Conservation (phyloP, 2,888 invertebrate genomes). For the Nasonia oneida region DNA sequence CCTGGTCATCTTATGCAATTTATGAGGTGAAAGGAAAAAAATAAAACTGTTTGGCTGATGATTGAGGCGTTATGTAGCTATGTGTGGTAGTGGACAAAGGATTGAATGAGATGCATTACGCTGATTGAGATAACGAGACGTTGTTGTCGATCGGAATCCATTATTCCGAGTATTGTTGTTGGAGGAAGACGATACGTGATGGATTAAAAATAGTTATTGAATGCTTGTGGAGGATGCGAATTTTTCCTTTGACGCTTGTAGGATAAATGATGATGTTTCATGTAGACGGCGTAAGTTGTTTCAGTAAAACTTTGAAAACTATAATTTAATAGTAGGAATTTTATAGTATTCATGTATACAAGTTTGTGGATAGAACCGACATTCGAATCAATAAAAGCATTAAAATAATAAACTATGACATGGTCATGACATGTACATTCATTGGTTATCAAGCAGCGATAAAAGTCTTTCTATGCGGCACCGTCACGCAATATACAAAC, state of each 20-base stretch:
- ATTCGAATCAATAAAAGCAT: too few species aligned
- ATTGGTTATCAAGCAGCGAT: not conserved
- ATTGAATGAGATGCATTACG: not conserved
- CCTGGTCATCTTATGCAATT: conserved; percentile 28
- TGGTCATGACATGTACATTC: too few species aligned
- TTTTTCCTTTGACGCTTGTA: not conserved
- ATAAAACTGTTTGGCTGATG: not conserved
- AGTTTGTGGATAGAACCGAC: not conserved
- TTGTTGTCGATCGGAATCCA: not conserved
- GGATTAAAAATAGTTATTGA: not conserved
- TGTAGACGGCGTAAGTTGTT: too few species aligned
- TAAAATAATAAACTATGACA: too few species aligned
- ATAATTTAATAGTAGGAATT: too few species aligned
- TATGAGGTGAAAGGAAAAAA: not conserved
- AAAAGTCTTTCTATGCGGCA: not conserved
- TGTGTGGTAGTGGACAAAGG: not conserved
- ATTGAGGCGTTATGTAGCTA: not conserved
- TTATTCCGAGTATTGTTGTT: conserved; percentile 2
- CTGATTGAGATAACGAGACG: not conserved
- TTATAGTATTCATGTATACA: too few species aligned
- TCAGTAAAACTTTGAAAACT: too few species aligned
- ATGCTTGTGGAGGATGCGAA: not conserved
- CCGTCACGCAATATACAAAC: not conserved
- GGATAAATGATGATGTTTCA: too few species aligned
- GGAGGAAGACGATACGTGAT: not conserved